These are phyloP conservation scores for Glossophaga mutica DNA, from an alignment of 2,797 vertebrate genomes.

Conservation along the genomic window DNA sequence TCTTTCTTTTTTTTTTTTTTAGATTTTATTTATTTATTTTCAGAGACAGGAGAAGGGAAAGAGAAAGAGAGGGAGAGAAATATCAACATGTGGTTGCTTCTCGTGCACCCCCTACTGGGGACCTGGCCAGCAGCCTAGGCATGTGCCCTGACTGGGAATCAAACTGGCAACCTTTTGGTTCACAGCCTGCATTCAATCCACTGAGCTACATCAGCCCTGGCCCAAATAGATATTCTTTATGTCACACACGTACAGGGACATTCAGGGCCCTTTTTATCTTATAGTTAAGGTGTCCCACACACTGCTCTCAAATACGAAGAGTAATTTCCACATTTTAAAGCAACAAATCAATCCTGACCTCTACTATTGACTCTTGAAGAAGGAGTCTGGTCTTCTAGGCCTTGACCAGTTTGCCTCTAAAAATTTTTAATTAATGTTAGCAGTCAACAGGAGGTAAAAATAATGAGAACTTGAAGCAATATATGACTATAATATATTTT, in stretches of 20 bases:
- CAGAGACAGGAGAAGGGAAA: too few species aligned
- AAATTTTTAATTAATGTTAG: constrained; percentile 66
- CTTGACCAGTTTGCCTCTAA: constrained; percentile 72
- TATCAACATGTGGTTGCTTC: too few species aligned
- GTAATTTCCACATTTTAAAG: constrained; percentile 80
- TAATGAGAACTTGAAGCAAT: constrained; percentile 48
- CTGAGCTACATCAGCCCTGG: too few species aligned
- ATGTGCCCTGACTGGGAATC: too few species aligned
- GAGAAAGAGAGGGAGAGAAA: too few species aligned
- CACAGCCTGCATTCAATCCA: too few species aligned
- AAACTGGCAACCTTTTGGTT: too few species aligned
- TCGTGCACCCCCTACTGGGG: too few species aligned
- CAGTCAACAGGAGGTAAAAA: constrained; percentile 57
- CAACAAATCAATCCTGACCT: constrained; percentile 77
- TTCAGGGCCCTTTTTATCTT: constrained; percentile 76
- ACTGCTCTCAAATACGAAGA: constrained; percentile 67
- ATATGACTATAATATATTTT: constrained; percentile 31
- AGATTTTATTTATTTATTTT: too few species aligned
- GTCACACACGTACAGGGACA: constrained; percentile 63
- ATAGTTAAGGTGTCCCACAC: constrained; percentile 73
- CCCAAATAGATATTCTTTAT: constrained; percentile 77
- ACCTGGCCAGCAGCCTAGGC: too few species aligned
- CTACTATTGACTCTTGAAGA: constrained; percentile 57
- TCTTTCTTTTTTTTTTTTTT: constrained; percentile 9
- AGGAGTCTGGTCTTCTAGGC: constrained; percentile 53